A percentile compares a stretch with the other conserved stretches of the same genome.
These are phyloP conservation scores for Laspeyria flexula DNA, from an alignment of 2,888 invertebrate species.

Conservation along the genomic window DNA sequence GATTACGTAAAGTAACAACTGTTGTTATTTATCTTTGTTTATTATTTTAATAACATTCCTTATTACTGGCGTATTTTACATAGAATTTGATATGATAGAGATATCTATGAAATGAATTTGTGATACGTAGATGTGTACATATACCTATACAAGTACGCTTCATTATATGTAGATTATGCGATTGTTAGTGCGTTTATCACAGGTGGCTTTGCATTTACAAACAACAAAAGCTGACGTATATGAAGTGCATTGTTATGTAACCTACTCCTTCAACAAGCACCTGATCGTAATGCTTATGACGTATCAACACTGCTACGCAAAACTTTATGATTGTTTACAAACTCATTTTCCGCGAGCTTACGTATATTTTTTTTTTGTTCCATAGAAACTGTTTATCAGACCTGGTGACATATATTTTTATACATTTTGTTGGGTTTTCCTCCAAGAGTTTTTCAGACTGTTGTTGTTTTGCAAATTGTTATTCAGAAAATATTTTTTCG, in stretches of 20 bases:
- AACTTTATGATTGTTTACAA: constrained; percentile 25
- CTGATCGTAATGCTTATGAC: constrained; percentile 22
- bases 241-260: constrained; percentile 4
- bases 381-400: constrained; percentile 4
- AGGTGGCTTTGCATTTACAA: constrained; percentile 11
- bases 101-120: no score
- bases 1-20: constrained; percentile 18
- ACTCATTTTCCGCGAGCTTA: constrained; percentile 29
- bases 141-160: no score
- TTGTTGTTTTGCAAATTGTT: background rate
- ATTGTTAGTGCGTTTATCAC: constrained; percentile 16
- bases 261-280: constrained; percentile 16
- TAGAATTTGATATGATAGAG: no score
- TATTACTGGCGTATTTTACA: no score
- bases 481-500: background rate
- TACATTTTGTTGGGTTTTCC: background rate
- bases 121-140: background rate
- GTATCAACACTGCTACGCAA: constrained; percentile 20
- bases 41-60: constrained; percentile 13
- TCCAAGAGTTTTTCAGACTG: background rate
- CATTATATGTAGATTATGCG: no score
- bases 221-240: constrained; percentile 26
- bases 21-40: constrained; percentile 11
- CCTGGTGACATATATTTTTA: constrained; percentile 9
- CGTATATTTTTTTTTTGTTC: constrained; percentile 24